Base-by-base conservation (phyloP, 2,888 invertebrate species). In the Salticus scenicus region DNA sequence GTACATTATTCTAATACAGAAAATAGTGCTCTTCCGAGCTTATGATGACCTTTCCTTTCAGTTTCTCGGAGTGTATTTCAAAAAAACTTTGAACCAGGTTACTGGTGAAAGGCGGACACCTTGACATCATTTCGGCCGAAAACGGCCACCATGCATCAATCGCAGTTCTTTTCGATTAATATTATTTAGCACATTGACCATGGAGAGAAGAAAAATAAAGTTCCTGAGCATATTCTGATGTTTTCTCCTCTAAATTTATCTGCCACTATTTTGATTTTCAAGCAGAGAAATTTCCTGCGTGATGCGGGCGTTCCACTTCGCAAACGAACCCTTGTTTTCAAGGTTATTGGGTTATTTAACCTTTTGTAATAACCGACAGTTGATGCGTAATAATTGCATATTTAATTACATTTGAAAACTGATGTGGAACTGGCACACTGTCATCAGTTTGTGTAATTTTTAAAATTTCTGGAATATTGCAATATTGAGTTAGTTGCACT, bases 311-410 rank as follows among this genome's bases (percentile, higher is more conserved):
- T 85, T 85, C 84, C 79, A 85, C 78, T 74, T 85, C 79, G 63
- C 28, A 41, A 51, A 57, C 77, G 70, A 71, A 30, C 69, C 74
- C 51, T 69, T 79, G 69, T 73, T 74, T 71, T 80, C 86, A 86
- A 86, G 86, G 86, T 86, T 76, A 80, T 51, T 80, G 42, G 63
- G 86, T 86, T 75, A 78, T 80, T 80, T 80, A 76, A 86, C 86
- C 86, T 57, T 71, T 76, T 20, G n/a, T n/a, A 33, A 28, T 66
- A n/a, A n/a, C 33, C n/a, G 57, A 66, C 82, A 67, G 67, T 17
- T 66, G 33, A 20, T 33, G 17, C 20, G 20, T 33, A 33, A 24
- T 24, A 7, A 24, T 24, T 57, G 24, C 57, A 17, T 24, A 57
- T 24, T 57, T n/a, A n/a, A n/a, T n/a, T n/a, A n/a, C n/a, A n/a